Evolutionary conservation across 2,888 invertebrate species (phyloP).

Genomic region (Sesia apiformis): DNA sequence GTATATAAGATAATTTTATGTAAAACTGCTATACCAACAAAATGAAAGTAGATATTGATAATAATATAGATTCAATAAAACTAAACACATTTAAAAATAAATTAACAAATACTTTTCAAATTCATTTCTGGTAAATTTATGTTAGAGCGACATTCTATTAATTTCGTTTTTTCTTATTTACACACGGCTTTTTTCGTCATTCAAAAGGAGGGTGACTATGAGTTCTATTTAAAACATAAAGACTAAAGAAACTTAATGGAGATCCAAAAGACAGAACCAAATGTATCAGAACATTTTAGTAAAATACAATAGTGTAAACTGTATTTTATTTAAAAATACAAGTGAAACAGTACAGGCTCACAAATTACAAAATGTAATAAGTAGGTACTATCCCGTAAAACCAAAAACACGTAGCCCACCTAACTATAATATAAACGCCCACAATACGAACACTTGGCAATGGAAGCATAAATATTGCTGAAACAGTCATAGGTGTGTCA

Average conservation of each 20-base stretch:
- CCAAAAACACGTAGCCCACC: constrained; percentile 11
- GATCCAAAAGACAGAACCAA: too few species aligned
- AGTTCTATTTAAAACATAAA: background rate
- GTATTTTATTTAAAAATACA: too few species aligned
- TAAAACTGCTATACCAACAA: too few species aligned
- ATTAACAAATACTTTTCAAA: background rate
- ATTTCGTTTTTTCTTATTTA: constrained; percentile 5
- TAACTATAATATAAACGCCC: constrained; percentile 21
- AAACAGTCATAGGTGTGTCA: constrained; percentile 41
- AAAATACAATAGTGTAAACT: too few species aligned
- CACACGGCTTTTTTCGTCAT: constrained; percentile 9
- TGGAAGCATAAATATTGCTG: constrained; percentile 55
- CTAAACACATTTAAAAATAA: too few species aligned
- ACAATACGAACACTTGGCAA: constrained; percentile 35
- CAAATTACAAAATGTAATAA: too few species aligned
- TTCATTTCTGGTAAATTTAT: background rate
- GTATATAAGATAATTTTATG: too few species aligned
- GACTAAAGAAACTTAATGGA: constrained; percentile 7
- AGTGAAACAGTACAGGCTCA: too few species aligned
- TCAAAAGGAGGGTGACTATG: background rate
- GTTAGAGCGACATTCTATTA: constrained; percentile 1
- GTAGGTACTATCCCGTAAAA: too few species aligned
- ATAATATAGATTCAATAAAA: too few species aligned
- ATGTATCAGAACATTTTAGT: too few species aligned
- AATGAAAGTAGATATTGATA: too few species aligned